Percentiles rank a stretch among this genome's conserved stretches.
phyloP scores from a whole-genome alignment of 1,140 invertebrate genomes.

The Drosophila carrolli region DNA sequence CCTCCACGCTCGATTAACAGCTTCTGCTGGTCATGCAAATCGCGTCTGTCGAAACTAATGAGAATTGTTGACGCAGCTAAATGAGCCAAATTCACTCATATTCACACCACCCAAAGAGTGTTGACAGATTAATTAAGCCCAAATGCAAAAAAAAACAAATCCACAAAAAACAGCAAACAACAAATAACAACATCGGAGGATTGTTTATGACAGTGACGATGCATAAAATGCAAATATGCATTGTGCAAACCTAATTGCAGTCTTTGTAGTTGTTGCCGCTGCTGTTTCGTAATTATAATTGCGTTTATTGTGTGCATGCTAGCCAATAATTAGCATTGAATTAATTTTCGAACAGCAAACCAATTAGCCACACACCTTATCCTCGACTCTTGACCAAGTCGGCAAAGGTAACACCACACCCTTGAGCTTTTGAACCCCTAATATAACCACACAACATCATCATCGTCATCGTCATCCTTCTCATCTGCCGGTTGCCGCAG shows the following conservation, averaged over 20 bases:
- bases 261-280: slow-evolving; percentile 43
- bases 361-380: slow-evolving; percentile 68
- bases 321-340: slow-evolving; percentile 74
- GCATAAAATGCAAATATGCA: slow-evolving; percentile 46
- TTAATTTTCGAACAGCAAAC: slow-evolving; percentile 74
- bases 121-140: slow-evolving; percentile 49
- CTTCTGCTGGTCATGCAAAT: slow-evolving; percentile 2
- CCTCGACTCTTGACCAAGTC: slow-evolving; percentile 9
- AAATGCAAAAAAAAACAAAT: slow-evolving; percentile 28
- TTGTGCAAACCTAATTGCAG: slow-evolving; percentile 65
- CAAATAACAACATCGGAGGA: slow-evolving; percentile 5
- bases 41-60: slow-evolving; percentile 1
- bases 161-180: slow-evolving; percentile 22
- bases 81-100: background rate
- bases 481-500: background rate
- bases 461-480: slow-evolving; percentile 13
- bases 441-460: slow-evolving; percentile 12
- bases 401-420: slow-evolving; percentile 1
- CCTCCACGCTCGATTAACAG: background rate
- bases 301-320: slow-evolving; percentile 69
- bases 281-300: slow-evolving; percentile 61
- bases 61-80: slow-evolving; percentile 35
- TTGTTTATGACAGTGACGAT: slow-evolving; percentile 42
- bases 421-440: background rate
- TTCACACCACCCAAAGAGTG: background rate